Base-by-base conservation (phyloP, 2,888 invertebrate genomes). In the Phortica okadai region DNA sequence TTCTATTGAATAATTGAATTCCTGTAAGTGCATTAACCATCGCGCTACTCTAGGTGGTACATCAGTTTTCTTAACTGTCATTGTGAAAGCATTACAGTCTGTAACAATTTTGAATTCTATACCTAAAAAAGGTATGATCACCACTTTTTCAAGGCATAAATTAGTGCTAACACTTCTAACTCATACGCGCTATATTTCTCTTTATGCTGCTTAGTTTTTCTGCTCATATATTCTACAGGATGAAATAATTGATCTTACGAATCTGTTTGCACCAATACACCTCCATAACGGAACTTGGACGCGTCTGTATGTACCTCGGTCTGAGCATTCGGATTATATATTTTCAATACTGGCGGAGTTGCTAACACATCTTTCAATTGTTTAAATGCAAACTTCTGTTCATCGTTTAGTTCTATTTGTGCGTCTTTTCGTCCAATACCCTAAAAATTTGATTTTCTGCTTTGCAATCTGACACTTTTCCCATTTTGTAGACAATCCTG, bases 121-220 rank as follows among this genome's bases (percentile, higher is more conserved):
- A 86, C 78, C 14, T 10, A 45, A 45, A n/a, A n/a, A 6, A 45
- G 10, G 45, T 45, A 10, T 45, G 10, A 0, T 45, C 88, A 62
- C 79, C 90, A 90, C 73, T 88, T 89, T 50, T 89, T 87, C 0
- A 90, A 67, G 0, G 89, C 84, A 80, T 86, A 76, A 8, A 90
- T 82, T 6, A 90, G 79, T 0, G 88, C 89, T 6, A 90, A 75
- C 3, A 89, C 87, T 81, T 91, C 89, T 2, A 91, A 76, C 62
- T 90, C 89, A 75, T 90, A 90, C 44, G 88, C 87, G 16, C 76
- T 73, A 66, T 88, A 90, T 59, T 82, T 77, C 80, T 21, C 86
- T 6, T 87, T 82, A 4, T 79, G 77, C 0, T 85, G 72, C 16
- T 76, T 84, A 0, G 88, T 89, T 76, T 88, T 89, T n/a, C 80